phyloP scores from a whole-genome alignment of 35 echinoderm and acorn worm genomes.

The Nesometra sesokonis region DNA sequence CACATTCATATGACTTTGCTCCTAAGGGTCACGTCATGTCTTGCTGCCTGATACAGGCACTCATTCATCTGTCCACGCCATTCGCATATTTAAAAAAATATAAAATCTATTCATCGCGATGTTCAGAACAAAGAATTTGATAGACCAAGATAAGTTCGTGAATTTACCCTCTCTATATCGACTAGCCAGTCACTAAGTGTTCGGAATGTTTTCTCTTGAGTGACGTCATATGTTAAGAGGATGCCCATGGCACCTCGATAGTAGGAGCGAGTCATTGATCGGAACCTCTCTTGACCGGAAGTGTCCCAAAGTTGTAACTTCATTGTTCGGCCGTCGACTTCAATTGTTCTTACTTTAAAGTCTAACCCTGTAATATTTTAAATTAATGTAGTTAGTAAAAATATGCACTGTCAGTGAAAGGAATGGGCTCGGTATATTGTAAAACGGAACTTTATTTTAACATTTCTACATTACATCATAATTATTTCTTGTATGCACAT shows the following conservation, averaged over 20 bases:
- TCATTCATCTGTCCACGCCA: too few relatives aligned
- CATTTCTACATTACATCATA: background rate
- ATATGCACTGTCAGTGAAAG: background rate
- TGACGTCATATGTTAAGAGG: constrained; percentile 66
- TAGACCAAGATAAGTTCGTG: background rate
- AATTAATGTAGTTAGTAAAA: too few relatives aligned
- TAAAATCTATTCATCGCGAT: background rate
- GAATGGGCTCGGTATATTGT: background rate
- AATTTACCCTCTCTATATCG: constrained; percentile 61
- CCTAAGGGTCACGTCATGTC: too few relatives aligned
- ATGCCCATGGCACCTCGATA: constrained; percentile 61
- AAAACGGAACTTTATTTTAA: background rate
- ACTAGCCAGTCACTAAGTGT: constrained; percentile 54
- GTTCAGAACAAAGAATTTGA: background rate
- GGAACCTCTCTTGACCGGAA: constrained; percentile 78
- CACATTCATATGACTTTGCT: too few relatives aligned
- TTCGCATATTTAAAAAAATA: too few relatives aligned
- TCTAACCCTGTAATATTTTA: constrained; percentile 43
- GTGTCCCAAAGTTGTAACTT: constrained; percentile 76
- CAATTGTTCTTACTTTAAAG: constrained; percentile 62
- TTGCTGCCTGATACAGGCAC: too few relatives aligned
- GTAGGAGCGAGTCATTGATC: constrained; percentile 84
- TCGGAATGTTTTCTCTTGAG: constrained; percentile 39
- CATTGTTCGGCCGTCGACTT: constrained; percentile 15
- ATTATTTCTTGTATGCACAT: too few relatives aligned